These are phyloP conservation scores for Microcebus tavaratra DNA, from an alignment of 2,113 vertebrate genomes.

Conservation along the genomic window DNA sequence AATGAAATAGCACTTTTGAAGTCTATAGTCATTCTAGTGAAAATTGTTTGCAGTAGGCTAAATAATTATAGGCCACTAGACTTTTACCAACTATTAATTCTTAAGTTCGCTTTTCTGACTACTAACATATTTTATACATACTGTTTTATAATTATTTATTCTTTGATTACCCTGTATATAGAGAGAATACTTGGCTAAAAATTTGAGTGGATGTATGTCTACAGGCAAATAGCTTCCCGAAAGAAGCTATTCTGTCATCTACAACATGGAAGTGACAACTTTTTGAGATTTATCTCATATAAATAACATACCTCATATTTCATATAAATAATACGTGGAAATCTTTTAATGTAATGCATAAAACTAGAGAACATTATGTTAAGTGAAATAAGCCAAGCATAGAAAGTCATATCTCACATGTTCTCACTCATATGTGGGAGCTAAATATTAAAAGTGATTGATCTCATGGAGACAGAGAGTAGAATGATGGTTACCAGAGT, in stretches of 20 bases:
- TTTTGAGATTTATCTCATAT: neutral
- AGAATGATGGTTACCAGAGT: too few species aligned
- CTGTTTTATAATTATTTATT: neutral
- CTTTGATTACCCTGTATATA: neutral
- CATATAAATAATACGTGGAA: neutral
- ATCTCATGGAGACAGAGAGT: too few species aligned
- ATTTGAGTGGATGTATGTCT: neutral
- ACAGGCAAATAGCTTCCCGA: neutral
- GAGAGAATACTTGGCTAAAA: neutral
- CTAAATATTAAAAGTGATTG: too few species aligned
- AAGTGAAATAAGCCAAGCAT: too few species aligned
- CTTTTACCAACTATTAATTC: neutral
- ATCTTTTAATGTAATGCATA: neutral
- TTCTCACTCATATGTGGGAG: too few species aligned
- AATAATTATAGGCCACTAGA: conserved; percentile 16
- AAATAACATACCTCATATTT: too few species aligned
- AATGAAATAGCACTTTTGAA: neutral
- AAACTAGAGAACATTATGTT: neutral
- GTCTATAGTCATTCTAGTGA: neutral
- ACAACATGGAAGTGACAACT: neutral
- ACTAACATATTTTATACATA: neutral
- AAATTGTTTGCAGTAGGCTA: neutral
- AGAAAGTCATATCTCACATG: too few species aligned
- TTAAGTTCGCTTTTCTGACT: neutral
- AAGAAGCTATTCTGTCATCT: neutral